Percentiles rank a stretch among this genome's conserved stretches.
Conservation (phyloP, 2,888 invertebrate genomes). For the Mystacides longicornis region DNA sequence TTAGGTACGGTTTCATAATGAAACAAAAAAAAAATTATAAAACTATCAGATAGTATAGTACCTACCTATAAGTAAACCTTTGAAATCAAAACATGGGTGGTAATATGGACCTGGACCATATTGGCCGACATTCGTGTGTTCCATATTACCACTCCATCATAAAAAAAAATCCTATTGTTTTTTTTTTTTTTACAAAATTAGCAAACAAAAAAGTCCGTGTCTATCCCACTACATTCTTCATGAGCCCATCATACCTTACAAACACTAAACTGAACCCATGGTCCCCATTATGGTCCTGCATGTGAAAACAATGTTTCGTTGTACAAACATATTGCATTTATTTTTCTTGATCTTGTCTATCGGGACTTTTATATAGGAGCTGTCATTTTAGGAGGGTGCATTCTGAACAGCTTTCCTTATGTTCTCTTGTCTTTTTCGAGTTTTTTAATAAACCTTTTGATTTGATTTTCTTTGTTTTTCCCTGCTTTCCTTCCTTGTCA, state of each 20-base stretch:
- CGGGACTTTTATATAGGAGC: neutral
- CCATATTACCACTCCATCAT: neutral
- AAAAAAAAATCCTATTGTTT: neutral
- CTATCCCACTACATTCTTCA: neutral
- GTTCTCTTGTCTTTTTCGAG: too few relatives aligned
- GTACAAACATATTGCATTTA: neutral
- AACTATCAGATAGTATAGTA: neutral
- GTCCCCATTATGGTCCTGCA: neutral
- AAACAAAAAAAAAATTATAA: neutral
- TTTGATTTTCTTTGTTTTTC: too few relatives aligned
- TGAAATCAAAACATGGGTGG: neutral
- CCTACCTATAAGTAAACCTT: too few relatives aligned
- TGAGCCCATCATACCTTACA: neutral
- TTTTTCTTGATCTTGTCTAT: neutral
- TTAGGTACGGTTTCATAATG: neutral
- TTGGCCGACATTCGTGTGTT: neutral
- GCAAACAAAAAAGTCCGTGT: neutral
- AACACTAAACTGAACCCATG: neutral
- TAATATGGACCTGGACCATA: neutral
- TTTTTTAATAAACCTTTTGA: too few relatives aligned
- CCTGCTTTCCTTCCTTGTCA: too few relatives aligned
- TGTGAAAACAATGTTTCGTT: neutral
- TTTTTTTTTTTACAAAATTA: too few relatives aligned
- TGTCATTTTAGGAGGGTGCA: neutral
- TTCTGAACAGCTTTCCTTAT: too few relatives aligned